A percentile compares a stretch with the other conserved stretches of the same genome.
Conservation (phyloP, 2,888 invertebrate genomes). For the Hecatera dysodea region DNA sequence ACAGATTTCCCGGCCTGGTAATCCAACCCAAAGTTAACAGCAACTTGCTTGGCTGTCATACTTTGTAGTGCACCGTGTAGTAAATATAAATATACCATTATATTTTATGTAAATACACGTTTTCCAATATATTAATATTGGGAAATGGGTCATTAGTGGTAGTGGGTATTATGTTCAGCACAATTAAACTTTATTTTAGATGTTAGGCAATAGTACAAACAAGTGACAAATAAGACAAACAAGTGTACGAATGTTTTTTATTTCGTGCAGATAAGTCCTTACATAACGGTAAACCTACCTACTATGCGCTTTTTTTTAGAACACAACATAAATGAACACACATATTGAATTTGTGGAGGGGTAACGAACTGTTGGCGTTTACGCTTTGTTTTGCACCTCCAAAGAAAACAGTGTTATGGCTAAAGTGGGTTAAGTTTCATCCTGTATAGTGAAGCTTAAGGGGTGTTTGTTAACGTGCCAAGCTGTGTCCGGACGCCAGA, state of each 20-base stretch:
- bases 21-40: neutral
- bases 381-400: neutral
- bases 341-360: neutral
- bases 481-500: constrained; percentile 9
- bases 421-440: constrained; percentile 22
- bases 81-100: too few relatives aligned
- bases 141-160: neutral
- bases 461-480: constrained; percentile 25
- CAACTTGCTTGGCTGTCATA: neutral
- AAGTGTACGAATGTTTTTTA: neutral
- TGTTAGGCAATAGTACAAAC: too few relatives aligned
- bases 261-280: too few relatives aligned
- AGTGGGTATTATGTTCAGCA: neutral
- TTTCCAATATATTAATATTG: neutral
- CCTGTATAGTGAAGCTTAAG: constrained; percentile 14
- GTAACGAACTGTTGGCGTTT: constrained; percentile 20
- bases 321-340: neutral
- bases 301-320: too few relatives aligned
- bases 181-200: too few relatives aligned
- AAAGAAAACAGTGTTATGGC: constrained; percentile 11
- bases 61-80: too few relatives aligned
- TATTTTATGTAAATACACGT: too few relatives aligned
- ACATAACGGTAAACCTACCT: too few relatives aligned
- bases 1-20: neutral
- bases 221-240: neutral